Base-by-base conservation (phyloP, 2,888 invertebrate species). In the Melinopterus prodromus region DNA sequence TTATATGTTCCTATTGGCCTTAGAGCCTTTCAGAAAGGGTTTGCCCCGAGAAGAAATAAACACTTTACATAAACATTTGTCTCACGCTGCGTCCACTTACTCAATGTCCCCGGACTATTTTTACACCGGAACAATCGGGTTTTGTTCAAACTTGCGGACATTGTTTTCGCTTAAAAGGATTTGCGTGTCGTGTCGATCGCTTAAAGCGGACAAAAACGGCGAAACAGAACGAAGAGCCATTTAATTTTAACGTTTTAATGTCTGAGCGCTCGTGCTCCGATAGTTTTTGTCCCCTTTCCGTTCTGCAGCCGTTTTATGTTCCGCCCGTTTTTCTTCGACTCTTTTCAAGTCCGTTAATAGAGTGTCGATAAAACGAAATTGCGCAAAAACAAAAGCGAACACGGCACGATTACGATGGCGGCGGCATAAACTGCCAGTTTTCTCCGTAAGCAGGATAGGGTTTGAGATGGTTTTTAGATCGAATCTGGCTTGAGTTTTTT, bases 221-320 rank as follows among this genome's bases (percentile, higher is more conserved):
- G 3, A 26, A 26, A 26, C 1, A 3, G 3, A 3, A 15, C 26
- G 9, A 26, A 74, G 74, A 6, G 74, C 26, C 16, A 26, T 74
- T 74, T 74, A 74, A 74, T 79, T 79, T 79, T 77, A 79, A 77
- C 77, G 79, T 79, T 79, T 79, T 77, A 79, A 79, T 77, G 79
- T 79, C 77, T 77, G 77, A 72, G 72, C 74, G 77, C 77, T 76
- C 72, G 77, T 77, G 72, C 77, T 72, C 53, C 69, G 77, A 79
- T 72, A 69, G 79, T 72, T 53, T 53, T 53, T 53, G 53, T 53
- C 53, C 53, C 3, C 2, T 12, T 53, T 9, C 53, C 53, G 12
- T 53, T 77, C 38, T 79, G 79, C 72, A 53, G 79, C 53, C 77
- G 53, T 76, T 77, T 79, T 69, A 53, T 12, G 53, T 53, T 53